Conservation (phyloP, 1,140 invertebrate species). For the Pectinophora gossypiella region DNA sequence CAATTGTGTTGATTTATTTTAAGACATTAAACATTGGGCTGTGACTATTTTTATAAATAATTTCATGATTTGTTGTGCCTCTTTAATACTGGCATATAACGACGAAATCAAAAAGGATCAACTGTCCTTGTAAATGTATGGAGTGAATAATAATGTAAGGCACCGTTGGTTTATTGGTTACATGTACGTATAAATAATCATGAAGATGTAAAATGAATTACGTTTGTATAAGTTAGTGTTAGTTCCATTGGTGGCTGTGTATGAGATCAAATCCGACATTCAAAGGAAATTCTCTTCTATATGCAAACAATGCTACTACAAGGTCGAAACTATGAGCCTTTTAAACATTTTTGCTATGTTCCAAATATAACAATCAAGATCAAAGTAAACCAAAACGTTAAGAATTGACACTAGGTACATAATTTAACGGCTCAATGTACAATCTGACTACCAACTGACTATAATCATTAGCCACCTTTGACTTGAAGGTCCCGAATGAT, state of each 20-base stretch:
- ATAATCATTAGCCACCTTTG: not conserved
- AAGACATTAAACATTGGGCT: slow-evolving; percentile 8
- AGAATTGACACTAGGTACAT: no score
- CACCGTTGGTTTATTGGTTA: slow-evolving; percentile 21
- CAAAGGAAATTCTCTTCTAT: slow-evolving; percentile 1
- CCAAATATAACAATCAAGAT: no score
- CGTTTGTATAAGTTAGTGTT: not conserved
- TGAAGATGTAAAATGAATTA: not conserved
- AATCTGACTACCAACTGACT: not conserved
- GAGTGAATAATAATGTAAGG: slow-evolving; percentile 17
- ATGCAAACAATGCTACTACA: no score
- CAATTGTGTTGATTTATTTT: slow-evolving; percentile 7
- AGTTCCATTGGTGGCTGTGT: slow-evolving; percentile 56
- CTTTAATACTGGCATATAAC: slow-evolving; percentile 18
- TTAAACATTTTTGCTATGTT: no score
- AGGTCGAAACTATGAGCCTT: no score
- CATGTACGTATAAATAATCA: not conserved
- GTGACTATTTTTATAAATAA: slow-evolving; percentile 12
- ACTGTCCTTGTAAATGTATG: not conserved
- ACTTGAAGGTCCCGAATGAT: not conserved
- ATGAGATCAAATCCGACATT: slow-evolving; percentile 67
- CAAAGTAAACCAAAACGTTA: no score
- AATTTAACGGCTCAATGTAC: no score
- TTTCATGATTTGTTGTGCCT: slow-evolving; percentile 12
- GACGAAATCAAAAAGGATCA: slow-evolving; percentile 10